Evolutionary conservation across 2,797 vertebrate species (phyloP).

Genomic region (Morelia viridis): DNA sequence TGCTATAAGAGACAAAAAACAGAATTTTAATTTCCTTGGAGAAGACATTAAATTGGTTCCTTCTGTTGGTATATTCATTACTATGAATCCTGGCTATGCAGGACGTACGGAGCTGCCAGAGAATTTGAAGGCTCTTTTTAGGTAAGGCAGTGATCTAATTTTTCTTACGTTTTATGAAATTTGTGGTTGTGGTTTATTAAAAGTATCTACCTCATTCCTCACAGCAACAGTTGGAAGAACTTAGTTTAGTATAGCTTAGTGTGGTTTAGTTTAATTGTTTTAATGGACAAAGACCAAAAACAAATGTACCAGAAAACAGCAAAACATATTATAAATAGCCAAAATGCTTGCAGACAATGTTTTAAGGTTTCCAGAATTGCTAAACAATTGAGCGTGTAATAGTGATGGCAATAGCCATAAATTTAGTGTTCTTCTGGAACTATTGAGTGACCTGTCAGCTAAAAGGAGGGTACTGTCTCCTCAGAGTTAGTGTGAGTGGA

Average conservation of each 20-base stretch:
- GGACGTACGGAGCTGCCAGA: constrained; percentile 94
- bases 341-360: neutral
- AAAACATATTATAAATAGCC: neutral
- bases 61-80: constrained; percentile 96
- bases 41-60: constrained; percentile 89
- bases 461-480: neutral
- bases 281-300: neutral
- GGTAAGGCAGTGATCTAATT: constrained; percentile 70
- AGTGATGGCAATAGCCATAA: neutral
- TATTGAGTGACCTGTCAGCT: neutral
- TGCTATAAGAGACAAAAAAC: constrained; percentile 90
- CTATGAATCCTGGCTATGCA: constrained; percentile 97
- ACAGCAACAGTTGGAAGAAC: neutral
- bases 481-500: neutral
- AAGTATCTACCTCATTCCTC: neutral
- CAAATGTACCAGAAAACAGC: constrained; percentile 1
- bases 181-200: neutral
- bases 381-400: constrained; percentile 2
- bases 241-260: neutral
- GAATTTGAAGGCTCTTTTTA: constrained; percentile 96
- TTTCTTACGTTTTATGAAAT: neutral
- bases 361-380: neutral
- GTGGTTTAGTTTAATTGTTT: neutral
- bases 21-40: constrained; percentile 89
- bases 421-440: neutral